Conservation (phyloP, 2,113 vertebrate genomes). For the Penelope pileata region DNA sequence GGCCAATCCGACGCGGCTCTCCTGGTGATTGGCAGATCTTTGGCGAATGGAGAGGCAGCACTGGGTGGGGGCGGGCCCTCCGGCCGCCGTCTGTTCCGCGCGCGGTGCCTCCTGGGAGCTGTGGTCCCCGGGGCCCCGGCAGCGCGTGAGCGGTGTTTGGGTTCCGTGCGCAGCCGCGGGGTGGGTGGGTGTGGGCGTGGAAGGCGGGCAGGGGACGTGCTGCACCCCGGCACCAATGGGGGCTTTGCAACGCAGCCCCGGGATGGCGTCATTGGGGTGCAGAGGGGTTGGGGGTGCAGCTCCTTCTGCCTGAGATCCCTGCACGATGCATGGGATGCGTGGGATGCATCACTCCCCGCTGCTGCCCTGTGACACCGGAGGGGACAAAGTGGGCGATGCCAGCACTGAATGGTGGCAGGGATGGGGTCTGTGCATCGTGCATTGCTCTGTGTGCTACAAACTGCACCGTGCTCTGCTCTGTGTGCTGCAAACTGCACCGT, state of each 20-base stretch:
- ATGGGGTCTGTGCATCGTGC: neutral
- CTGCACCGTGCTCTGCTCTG: neutral
- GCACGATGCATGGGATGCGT: too few relatives aligned
- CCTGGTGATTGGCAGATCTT: fast-evolving
- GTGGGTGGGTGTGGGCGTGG: too few relatives aligned
- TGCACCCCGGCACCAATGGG: too few relatives aligned
- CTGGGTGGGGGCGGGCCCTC: fast-evolving
- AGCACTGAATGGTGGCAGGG: fast-evolving
- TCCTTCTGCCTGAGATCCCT: neutral
- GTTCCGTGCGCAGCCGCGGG: too few relatives aligned
- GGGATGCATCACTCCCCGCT: fast-evolving
- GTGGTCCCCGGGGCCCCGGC: neutral
- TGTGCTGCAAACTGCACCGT: too few relatives aligned
- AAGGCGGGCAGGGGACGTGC: too few relatives aligned
- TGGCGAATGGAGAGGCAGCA: fast-evolving
- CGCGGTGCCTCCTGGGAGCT: slow-evolving; percentile 36
- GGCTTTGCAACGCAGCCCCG: too few relatives aligned
- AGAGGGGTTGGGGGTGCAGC: too few relatives aligned
- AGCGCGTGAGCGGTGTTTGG: too few relatives aligned
- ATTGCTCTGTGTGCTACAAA: neutral
- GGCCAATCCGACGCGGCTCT: fast-evolving
- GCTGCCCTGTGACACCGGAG: neutral
- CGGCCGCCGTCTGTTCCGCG: neutral
- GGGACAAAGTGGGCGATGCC: neutral
- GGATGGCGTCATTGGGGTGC: too few relatives aligned